A percentile compares a stretch with the other conserved stretches of the same genome.
These are phyloP conservation scores for Onychorhynchus coronatus DNA, from an alignment of 2,113 vertebrate species.

Conservation along the genomic window DNA sequence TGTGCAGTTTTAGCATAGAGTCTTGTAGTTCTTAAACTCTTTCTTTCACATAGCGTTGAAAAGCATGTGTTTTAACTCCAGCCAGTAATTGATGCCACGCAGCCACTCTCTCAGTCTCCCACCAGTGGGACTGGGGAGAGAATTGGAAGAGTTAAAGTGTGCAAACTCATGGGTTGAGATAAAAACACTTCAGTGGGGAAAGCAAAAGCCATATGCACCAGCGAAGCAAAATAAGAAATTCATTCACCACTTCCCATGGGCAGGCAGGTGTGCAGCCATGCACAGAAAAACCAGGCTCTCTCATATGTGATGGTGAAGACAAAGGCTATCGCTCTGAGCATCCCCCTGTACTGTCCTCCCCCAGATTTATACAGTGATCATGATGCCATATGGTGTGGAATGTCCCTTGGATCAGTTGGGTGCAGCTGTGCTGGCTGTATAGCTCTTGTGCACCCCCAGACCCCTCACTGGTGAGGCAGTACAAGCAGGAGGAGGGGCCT, in stretches of 20 bases:
- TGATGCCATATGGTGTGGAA: neutral
- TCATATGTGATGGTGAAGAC: accelerated
- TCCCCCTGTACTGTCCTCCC: neutral
- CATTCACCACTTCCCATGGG: neutral
- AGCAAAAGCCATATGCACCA: neutral
- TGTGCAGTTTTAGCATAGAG: neutral
- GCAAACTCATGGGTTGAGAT: neutral
- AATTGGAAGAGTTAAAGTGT: neutral
- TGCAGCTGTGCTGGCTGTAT: neutral
- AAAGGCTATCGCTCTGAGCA: accelerated
- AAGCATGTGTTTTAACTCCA: neutral
- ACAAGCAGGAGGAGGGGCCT: neutral
- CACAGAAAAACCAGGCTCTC: neutral
- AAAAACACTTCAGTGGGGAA: neutral
- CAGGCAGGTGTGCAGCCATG: neutral
- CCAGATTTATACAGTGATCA: neutral
- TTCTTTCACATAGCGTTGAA: neutral
- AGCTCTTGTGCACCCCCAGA: neutral
- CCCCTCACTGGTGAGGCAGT: accelerated
- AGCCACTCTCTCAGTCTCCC: neutral
- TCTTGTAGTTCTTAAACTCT: neutral
- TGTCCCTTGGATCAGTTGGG: neutral
- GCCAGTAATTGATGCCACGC: neutral
- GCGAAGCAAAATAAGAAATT: neutral
- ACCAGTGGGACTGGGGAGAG: neutral